Base-by-base conservation (phyloP, 2,888 invertebrate species). In the Cetonia aurata region DNA sequence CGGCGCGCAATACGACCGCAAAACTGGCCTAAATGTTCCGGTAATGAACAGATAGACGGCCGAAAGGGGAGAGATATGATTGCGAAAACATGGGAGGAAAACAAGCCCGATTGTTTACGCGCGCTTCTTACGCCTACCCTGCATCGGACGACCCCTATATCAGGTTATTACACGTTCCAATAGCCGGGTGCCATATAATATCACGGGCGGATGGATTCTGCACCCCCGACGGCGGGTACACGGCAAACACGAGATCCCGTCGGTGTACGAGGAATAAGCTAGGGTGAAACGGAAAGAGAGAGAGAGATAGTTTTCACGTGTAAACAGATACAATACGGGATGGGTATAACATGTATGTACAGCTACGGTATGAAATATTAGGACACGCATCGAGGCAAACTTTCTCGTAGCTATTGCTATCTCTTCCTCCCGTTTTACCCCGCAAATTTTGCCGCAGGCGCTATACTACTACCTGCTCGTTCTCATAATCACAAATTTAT, bases 151-250 rank as follows among this genome's bases (percentile, higher is more conserved):
- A 69, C 69, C 74, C 73, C 70, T 71, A 65, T 48, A 70, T 73
- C 72, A 71, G 71, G 75, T 79, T 81, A 82, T 82, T 81, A 80
- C 81, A 80, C 82, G 80, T 80, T 78, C 80, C 80, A 80, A 81
- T 80, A 80, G 80, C 77, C 79, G 76, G 77, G 76, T 75, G 80
- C 78, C 78, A 78, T 80, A 80, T 80, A 83, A 82, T 82, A 80
- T 82, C 80, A 81, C 81, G 78, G 79, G 78, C 78, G 79, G 79
- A 77, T 78, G 80, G 75, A 74, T 75, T 75, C 60, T 60, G 60
- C 75, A 75, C 76, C 76, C 75, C 25, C 75, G 62, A 37, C 37
- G 13, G 53, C 69, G 72, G 71, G 75, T 72, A 71, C 71, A 78
- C 73, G 76, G 76, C 75, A 73, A 76, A 73, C 75, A 68, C 70